Evolutionary conservation across 2,797 vertebrate genomes (phyloP).

Genomic region (Coilia nasus): DNA sequence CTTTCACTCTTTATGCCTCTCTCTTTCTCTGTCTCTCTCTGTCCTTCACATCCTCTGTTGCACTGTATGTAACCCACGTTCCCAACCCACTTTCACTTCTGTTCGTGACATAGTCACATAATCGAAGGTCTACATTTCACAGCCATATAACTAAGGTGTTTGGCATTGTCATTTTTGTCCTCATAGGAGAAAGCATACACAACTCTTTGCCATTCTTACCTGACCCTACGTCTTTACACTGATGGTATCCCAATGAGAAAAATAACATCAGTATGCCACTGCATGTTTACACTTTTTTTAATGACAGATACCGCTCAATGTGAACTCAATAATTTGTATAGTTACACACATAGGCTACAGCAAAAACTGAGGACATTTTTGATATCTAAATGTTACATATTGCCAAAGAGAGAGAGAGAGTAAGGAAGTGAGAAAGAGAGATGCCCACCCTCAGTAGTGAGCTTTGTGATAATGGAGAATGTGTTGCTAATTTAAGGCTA

Average conservation of each 20-base stretch:
- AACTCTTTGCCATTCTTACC: background rate
- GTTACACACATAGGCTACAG: background rate
- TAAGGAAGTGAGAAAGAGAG: background rate
- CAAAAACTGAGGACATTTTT: background rate
- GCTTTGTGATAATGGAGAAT: background rate
- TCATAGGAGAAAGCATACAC: background rate
- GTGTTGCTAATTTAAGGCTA: background rate
- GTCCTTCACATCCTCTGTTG: background rate
- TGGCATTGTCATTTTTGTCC: background rate
- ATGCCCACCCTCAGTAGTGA: background rate
- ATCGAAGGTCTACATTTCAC: constrained; percentile 4
- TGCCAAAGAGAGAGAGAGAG: too few relatives aligned
- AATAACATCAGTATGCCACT: background rate
- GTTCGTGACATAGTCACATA: constrained; percentile 18
- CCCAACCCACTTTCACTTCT: background rate
- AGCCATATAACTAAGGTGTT: background rate
- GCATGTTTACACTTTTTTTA: background rate
- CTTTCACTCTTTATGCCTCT: background rate
- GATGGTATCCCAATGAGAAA: background rate
- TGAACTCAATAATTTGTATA: background rate
- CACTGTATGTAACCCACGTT: constrained; percentile 1
- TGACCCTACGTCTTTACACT: background rate
- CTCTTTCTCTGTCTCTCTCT: background rate
- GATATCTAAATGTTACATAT: background rate
- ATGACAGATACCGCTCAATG: background rate